phyloP scores from a whole-genome alignment of 2,888 invertebrate species.

The Phalangium opilio region DNA sequence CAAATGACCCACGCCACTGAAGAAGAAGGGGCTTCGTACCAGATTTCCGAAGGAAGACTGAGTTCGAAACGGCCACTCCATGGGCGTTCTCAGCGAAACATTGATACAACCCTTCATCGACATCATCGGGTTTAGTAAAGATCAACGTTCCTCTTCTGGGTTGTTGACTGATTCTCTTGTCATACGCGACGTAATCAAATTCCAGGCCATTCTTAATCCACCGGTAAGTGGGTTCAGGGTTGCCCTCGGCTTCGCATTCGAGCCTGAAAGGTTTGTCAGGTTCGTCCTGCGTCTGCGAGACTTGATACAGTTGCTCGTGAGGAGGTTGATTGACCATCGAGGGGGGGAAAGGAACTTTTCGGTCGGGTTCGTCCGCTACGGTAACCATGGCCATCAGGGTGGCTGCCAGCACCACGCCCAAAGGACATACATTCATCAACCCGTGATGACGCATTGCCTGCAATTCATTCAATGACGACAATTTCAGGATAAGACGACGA shows the following conservation, averaged over 20 bases:
- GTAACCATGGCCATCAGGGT: too few species aligned
- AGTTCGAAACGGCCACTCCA: constrained; percentile 72
- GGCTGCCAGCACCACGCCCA: too few species aligned
- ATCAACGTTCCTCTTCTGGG: constrained; percentile 86
- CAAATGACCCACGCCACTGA: too few species aligned
- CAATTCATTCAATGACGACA: too few species aligned
- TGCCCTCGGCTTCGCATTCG: constrained; percentile 90
- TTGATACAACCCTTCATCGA: constrained; percentile 55
- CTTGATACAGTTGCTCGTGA: constrained; percentile 80
- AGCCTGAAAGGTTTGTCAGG: constrained; percentile 86
- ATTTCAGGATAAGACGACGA: too few species aligned
- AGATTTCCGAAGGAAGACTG: constrained; percentile 84
- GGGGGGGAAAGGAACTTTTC: constrained; percentile 50
- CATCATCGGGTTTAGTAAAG: constrained; percentile 69
- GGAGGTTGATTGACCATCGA: constrained; percentile 81
- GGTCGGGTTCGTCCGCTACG: too few species aligned
- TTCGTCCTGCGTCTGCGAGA: constrained; percentile 57
- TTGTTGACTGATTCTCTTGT: constrained; percentile 83
- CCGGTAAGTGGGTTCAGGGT: constrained; percentile 66
- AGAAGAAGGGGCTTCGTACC: too few species aligned
- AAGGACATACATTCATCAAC: too few species aligned
- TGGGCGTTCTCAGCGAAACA: constrained; percentile 37
- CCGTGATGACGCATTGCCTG: too few species aligned
- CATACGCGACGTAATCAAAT: constrained; percentile 89
- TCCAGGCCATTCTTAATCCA: constrained; percentile 93